Percentiles rank a stretch among this genome's conserved stretches.
phyloP scores from a whole-genome alignment of 2,888 invertebrate species.

The Microchrysa polita region DNA sequence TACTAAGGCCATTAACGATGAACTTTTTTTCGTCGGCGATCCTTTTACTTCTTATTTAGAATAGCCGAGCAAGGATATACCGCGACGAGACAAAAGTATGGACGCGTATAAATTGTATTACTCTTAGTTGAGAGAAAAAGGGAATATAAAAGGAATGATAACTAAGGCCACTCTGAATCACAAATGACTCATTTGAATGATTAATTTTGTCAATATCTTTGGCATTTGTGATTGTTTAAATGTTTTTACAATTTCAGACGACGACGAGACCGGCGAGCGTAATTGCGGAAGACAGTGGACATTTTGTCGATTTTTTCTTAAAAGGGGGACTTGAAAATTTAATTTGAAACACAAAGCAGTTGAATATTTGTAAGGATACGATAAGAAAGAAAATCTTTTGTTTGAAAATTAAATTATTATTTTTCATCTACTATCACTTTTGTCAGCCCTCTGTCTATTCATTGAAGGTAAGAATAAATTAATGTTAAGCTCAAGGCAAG shows the following conservation, averaged over 20 bases:
- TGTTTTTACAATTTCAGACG: not conserved
- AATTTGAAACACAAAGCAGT: not conserved
- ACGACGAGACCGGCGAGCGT: no score
- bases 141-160: constrained; percentile 18
- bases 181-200: constrained; percentile 45
- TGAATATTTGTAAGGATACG: no score
- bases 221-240: constrained; percentile 31
- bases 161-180: constrained; percentile 38
- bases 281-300: constrained; percentile 21
- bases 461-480: no score
- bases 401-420: no score
- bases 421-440: no score
- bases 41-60: no score
- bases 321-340: not conserved
- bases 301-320: constrained; percentile 21
- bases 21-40: constrained; percentile 18
- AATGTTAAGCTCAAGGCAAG: no score
- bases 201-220: constrained; percentile 42
- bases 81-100: not conserved
- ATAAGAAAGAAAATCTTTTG: no score
- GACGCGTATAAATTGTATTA: no score
- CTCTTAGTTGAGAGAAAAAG: not conserved
- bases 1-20: constrained; percentile 33
- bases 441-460: no score
- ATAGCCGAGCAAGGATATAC: constrained; percentile 24